These are phyloP conservation scores for Falco punctatus DNA, from an alignment of 2,113 vertebrate species.

Conservation along the genomic window DNA sequence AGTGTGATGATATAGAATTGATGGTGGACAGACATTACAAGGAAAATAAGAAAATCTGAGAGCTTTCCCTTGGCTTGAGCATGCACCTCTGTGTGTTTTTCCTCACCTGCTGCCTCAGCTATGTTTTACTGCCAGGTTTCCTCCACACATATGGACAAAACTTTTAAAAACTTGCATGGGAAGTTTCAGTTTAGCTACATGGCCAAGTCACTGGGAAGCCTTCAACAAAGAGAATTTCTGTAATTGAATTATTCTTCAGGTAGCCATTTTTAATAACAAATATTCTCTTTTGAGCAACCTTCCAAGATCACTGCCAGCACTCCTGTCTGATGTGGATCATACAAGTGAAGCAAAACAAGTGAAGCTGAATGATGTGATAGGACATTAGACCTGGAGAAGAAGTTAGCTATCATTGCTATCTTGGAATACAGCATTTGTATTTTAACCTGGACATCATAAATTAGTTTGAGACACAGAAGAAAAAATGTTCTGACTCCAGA, in stretches of 20 bases:
- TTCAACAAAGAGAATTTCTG: neutral
- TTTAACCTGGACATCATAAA: neutral
- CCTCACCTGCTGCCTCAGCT: neutral
- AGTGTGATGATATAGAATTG: neutral
- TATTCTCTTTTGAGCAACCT: neutral
- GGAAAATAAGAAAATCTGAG: neutral
- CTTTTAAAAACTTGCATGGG: neutral
- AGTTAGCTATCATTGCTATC: neutral
- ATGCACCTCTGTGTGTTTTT: neutral
- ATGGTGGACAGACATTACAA: neutral
- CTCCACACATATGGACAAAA: neutral
- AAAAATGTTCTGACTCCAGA: neutral
- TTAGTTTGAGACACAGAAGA: neutral
- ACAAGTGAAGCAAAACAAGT: neutral
- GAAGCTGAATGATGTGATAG: neutral
- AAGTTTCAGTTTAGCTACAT: neutral
- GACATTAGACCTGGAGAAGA: neutral
- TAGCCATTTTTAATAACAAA: neutral
- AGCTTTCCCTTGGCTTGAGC: neutral
- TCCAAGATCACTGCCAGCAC: neutral
- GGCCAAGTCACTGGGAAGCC: neutral
- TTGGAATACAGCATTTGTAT: neutral
- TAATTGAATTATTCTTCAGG: neutral
- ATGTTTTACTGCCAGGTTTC: neutral
- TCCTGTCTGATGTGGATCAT: neutral